Evolutionary conservation across 2,888 invertebrate species (phyloP), one percentile per base, ranked within the genome.

Genomic region (Polydesmus complanatus): DNA sequence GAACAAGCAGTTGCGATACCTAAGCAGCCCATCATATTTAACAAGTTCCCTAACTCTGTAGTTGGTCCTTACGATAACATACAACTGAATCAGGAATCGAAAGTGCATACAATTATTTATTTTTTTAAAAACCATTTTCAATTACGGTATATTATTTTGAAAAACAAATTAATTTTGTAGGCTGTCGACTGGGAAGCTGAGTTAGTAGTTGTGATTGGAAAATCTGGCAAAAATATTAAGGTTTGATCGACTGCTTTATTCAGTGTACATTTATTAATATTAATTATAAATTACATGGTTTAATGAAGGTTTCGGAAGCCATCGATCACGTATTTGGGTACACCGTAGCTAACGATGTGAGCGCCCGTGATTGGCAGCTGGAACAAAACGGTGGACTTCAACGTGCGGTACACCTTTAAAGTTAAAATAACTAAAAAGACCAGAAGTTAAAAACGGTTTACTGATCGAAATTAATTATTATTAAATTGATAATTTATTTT

Each of bases 181-280:
- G 82, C 82, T 76, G 81, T 89, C 0, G 90, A 90, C 71, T 91
- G 87, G 84, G 93, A 93, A 73, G 89, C 89, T 0, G 92, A 93
- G 71, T 70, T 93, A 52, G 86, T 84, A 0, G 83, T 91, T 50
- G 82, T 93, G 1, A 88, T 93, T 61, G 89, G 91, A 11, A 85
- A 83, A 70, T 78, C 77, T 66, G 86, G 85, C 0, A 84, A 83
- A 68, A 76, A 80, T 61, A 81, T 92, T 25, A 53, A 64, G 58
- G 72, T 71, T 66, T 64, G 64, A 61, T 48, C 51, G 26, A 2
- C 8, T 22, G 22, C 19, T 18, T 19, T 18, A 25, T 18, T 11
- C n/a, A 25, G 18, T 25, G 5, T 18, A 54, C 23, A n/a, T n/a
- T n/a, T n/a, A n/a, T n/a, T n/a, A n/a, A n/a, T n/a, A n/a, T n/a